Conservation (phyloP, 2,797 vertebrate genomes). For the Mormyrops boulengeri region DNA sequence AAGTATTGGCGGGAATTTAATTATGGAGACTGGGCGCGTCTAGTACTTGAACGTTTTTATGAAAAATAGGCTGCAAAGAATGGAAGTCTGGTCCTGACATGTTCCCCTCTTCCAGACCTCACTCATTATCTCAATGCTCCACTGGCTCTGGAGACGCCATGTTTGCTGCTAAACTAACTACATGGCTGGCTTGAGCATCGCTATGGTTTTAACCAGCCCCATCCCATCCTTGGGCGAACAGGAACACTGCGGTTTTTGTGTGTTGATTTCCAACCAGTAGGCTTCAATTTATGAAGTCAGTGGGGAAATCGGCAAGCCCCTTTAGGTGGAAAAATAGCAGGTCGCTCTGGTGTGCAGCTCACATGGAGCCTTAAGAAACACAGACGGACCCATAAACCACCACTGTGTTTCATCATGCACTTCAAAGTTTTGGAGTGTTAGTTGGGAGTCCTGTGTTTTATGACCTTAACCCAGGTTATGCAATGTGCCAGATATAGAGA, state of each 20-base stretch:
- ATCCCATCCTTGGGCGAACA: not conserved
- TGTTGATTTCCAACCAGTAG: not conserved
- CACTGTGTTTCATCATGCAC: not conserved
- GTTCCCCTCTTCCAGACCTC: conserved; percentile 16
- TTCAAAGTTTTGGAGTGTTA: not conserved
- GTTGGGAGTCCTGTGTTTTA: not conserved
- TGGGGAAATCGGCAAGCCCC: not conserved
- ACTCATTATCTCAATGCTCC: conserved; percentile 23
- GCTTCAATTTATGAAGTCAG: not conserved
- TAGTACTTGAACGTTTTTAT: not conserved
- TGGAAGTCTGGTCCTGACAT: not conserved
- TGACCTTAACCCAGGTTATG: not conserved
- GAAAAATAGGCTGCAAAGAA: not conserved
- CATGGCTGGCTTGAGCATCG: not conserved
- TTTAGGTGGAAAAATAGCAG: not conserved
- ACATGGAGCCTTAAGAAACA: not conserved
- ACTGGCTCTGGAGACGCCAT: not conserved
- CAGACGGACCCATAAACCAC: not conserved
- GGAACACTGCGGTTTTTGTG: not conserved
- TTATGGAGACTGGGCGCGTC: not conserved
- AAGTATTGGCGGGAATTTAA: not conserved
- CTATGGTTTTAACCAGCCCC: not conserved
- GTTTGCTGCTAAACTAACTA: not conserved
- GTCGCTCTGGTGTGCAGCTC: not conserved
- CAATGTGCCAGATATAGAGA: not conserved